These are phyloP conservation scores for Champsocephalus esox DNA, from an alignment of 2,797 vertebrate species.

Conservation along the genomic window DNA sequence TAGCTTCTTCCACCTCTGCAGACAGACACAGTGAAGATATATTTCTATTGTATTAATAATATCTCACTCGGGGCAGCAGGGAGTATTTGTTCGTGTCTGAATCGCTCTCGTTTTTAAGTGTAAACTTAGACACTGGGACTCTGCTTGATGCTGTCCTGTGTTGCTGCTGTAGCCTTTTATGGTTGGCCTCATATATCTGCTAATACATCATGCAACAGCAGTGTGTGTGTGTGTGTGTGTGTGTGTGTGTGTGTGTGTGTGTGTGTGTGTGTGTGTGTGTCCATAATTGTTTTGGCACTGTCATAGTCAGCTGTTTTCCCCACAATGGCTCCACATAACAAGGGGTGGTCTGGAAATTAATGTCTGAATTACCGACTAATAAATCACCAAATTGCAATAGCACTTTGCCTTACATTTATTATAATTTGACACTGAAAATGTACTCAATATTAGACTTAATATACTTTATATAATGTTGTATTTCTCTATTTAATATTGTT, in stretches of 20 bases:
- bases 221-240: slow-evolving; percentile 19
- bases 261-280: slow-evolving; percentile 30
- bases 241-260: slow-evolving; percentile 12
- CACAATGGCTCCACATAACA: slow-evolving; percentile 23
- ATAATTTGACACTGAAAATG: background rate
- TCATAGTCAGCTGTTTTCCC: slow-evolving; percentile 40
- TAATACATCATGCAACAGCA: slow-evolving; percentile 67
- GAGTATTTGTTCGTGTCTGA: slow-evolving; percentile 72
- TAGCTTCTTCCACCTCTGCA: background rate
- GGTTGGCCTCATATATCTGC: slow-evolving; percentile 71
- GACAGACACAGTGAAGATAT: slow-evolving; percentile 44
- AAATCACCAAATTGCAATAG: slow-evolving; percentile 22
- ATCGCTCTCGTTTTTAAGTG: slow-evolving; percentile 67
- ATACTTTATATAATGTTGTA: background rate
- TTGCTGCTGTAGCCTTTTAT: slow-evolving; percentile 82
- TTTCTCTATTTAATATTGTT: background rate
- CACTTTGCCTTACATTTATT: background rate
- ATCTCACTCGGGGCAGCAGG: slow-evolving; percentile 69
- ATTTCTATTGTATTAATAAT: slow-evolving; percentile 64
- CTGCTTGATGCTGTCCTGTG: slow-evolving; percentile 59
- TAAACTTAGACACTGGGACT: slow-evolving; percentile 71
- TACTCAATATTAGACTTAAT: background rate
- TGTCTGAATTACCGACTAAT: slow-evolving; percentile 2
- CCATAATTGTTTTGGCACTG: slow-evolving; percentile 40
- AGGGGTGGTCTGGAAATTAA: slow-evolving; percentile 36